Base-by-base conservation (phyloP, 30 jellyfish, hydroid and myxozoan species). In the Calvadosia cruxmelitensis region DNA sequence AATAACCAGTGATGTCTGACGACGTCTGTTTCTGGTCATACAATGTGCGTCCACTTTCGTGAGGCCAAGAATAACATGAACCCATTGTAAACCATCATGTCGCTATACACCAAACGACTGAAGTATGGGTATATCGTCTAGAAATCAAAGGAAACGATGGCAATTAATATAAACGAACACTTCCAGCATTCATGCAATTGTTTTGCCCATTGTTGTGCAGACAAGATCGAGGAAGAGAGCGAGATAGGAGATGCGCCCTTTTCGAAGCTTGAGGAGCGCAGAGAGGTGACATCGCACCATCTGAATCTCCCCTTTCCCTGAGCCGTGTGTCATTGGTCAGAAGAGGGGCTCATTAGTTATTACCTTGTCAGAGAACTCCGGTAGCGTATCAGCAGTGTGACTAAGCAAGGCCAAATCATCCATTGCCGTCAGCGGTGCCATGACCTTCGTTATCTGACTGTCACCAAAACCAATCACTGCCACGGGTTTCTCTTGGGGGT, bases 21-120 rank as follows among this genome's bases (percentile, higher is more conserved):
- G 57, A 65, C 0, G 0, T 33, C 2, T 20, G 50, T n/a, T 3
- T 42, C 50, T 20, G 27, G 5, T 64, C 97, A 65, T 77, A 88
- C 97, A 34, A 88, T 81, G 27, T 81, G 78, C 3, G 34, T 76
- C 97, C 97, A 88, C 53, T 81, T 76, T 53, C 97, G 71, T 27
- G 77, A 81, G 27, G 48, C 34, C 15, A 88, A 73, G 65, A 64
- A 88, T 3, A 88, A 73, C 1, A 77, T 61, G 27, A 88, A 62
- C 12, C 94, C 97, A 64, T 81, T 69, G 64, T 80, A 71, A 23
- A 29, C 35, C 23, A 67, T 67, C n/a, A 29, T 31, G 27, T 88
- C 92, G 33, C 89, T 64, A 70, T 81, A 81, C 28, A 64, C 72
- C 26, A 88, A 75, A 3, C 97, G 88, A 68, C 73, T 88, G 85